Evolutionary conservation across 1,140 invertebrate species (phyloP), one percentile per base, ranked within the genome.

Genomic region (Drosophila nannoptera): DNA sequence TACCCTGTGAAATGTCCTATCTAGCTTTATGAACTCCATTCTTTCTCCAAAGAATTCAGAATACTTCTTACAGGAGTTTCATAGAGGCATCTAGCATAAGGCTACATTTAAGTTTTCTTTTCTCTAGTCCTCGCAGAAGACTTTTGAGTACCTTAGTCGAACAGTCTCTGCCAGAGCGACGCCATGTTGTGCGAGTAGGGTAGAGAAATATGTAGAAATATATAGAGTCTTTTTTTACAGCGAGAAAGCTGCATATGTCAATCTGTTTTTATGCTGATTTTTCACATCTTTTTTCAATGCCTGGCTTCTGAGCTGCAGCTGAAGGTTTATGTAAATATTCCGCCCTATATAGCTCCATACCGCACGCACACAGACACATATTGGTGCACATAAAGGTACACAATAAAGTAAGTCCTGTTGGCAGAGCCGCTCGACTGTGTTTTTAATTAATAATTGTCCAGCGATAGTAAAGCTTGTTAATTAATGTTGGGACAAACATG

Each of bases 361-460:
- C n/a, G n/a, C n/a, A 7, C 40, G 35, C 35, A 14, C 5, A 11
- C 2, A 46, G 11, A 54, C 49, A 46, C 29, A 22, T 22, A 2
- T 22, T 14, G 22, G 36, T 46, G 40, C 46, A 38, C 54, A 46
- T 7, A 32, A 14, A 40, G 4, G 35, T 8, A 46, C 42, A 59
- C 38, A 56, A 68, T 50, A 29, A 64, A 60, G 63, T 68, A 54
- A 68, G 60, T 73, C 63, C 53, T 71, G 42, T 45, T 66, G 65
- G 43, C 53, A 40, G 40, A 9, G 11, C 22, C 12, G 46, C 14
- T 35, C 45, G 12, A 31, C 38, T 33, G 48, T 38, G 62, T 43
- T 63, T 73, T 77, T 58, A 73, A 77, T 73, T 65, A 77, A 77
- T 72, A 72, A 73, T 73, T 63, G 58, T 42, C 14, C 53, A 33